These are phyloP conservation scores for Lanius collurio DNA, from an alignment of 2,113 vertebrate genomes.

Conservation along the genomic window DNA sequence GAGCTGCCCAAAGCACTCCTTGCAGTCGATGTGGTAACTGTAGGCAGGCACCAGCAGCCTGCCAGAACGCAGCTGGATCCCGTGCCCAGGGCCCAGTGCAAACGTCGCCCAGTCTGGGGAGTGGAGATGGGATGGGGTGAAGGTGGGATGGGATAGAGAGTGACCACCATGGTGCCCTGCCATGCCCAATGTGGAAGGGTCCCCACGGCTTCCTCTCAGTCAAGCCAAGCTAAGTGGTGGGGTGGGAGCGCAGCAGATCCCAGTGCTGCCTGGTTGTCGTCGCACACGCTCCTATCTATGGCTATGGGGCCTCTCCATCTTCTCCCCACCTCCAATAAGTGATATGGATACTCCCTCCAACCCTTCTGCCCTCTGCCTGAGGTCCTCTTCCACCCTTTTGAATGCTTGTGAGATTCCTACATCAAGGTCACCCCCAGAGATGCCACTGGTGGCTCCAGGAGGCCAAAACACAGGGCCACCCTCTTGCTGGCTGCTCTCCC, in stretches of 20 bases:
- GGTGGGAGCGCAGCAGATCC: background rate
- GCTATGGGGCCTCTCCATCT: background rate
- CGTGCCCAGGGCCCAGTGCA: slow-evolving; percentile 89
- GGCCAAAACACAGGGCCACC: background rate
- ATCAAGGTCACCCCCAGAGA: fast-evolving
- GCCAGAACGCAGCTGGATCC: slow-evolving; percentile 88
- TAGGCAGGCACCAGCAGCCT: slow-evolving; percentile 92
- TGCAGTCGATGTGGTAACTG: slow-evolving; percentile 88
- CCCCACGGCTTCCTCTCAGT: background rate
- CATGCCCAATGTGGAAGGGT: fast-evolving
- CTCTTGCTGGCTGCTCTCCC: background rate
- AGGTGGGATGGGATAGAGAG: background rate
- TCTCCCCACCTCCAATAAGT: background rate
- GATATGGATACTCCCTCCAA: too few relatives aligned
- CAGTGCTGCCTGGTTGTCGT: background rate
- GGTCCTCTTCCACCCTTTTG: background rate
- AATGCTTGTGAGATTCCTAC: background rate
- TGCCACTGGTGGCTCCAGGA: background rate
- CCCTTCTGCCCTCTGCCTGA: background rate
- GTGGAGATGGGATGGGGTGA: background rate
- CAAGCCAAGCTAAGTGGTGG: background rate
- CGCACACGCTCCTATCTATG: fast-evolving
- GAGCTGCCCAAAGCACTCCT: slow-evolving; percentile 85
- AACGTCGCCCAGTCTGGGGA: slow-evolving; percentile 93
- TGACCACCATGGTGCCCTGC: background rate